Evolutionary conservation across 2,888 invertebrate genomes (phyloP), one percentile per base, ranked within the genome.

Genomic region (Abrostola tripartita): DNA sequence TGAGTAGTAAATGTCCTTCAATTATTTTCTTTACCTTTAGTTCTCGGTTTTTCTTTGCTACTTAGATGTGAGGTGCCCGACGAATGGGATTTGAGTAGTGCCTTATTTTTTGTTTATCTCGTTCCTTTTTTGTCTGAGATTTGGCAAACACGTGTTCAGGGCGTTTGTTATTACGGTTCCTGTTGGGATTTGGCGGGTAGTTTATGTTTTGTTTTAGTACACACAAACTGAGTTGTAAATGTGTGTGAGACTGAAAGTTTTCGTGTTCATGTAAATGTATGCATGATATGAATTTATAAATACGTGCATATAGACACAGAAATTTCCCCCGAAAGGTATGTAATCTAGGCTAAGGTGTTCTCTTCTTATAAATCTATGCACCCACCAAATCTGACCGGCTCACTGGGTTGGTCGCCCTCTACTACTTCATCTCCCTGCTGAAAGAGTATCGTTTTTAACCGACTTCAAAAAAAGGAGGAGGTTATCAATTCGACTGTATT

Each of bases 11-110:
- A 78, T 78, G 71, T 71, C 69, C 71, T 74, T 78, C 76, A 68
- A 78, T 78, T 78, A 78, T 78, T 78, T 78, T 68, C 66, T 65
- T 78, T 76, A 73, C 78, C 78, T 76, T 59, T 64, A 59, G 55
- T 70, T 54, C 61, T 64, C 35, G 52, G 64, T 65, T 78, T 78
- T 74, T 67, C 59, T 58, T 59, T 37, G 53, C 54, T 63, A 40
- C 62, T 63, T 72, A 61, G 51, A 61, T 44, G 37, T 51, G 50
- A 53, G 69, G 59, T 66, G 58, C 38, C 52, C 49, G 58, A 50
- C 61, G 52, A 64, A 75, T 66, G 52, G 68, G 73, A 75, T 78
- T 62, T 68, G 62, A 65, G 67, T 66, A 59, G 57, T 57, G 58
- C 55, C 52, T 58, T 65, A 62, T 52, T 68, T 78, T 78, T 78